Conservation (phyloP, 2,113 vertebrate species). For the Tringa solitaria region DNA sequence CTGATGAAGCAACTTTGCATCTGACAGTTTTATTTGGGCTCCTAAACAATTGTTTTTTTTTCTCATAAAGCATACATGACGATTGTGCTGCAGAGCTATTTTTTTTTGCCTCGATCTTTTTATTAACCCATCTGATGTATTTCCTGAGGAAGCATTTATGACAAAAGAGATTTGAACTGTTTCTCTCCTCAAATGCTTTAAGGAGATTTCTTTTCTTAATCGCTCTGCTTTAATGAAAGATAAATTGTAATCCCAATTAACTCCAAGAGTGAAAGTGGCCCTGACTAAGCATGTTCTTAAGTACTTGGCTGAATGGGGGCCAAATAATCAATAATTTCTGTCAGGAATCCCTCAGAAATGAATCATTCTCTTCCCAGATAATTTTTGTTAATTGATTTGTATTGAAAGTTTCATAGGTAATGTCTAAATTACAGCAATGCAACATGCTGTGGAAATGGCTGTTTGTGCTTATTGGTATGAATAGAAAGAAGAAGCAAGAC, state of each 20-base stretch:
- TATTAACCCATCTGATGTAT: neutral
- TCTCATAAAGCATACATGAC: neutral
- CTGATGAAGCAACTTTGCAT: neutral
- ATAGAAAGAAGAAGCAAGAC: neutral
- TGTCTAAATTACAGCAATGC: neutral
- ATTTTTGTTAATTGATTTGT: neutral
- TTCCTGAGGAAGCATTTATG: constrained; percentile 53
- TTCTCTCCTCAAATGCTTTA: neutral
- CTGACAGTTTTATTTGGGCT: constrained; percentile 19
- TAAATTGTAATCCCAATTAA: neutral
- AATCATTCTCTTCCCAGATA: neutral
- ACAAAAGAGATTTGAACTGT: constrained; percentile 2
- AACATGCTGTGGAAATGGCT: neutral
- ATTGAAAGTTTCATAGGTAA: neutral
- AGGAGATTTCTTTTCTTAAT: neutral
- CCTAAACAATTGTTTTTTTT: neutral
- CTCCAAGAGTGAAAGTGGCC: neutral
- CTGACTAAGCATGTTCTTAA: neutral
- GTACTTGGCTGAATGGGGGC: neutral
- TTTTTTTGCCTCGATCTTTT: constrained; percentile 14
- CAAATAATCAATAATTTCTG: neutral
- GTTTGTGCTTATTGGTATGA: accelerated
- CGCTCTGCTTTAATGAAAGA: neutral
- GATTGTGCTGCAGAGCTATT: neutral
- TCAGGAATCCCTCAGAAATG: neutral